Percentiles rank a stretch among this genome's conserved stretches.
phyloP scores from a whole-genome alignment of 2,888 invertebrate genomes.

The Ornithoptera alexandrae region DNA sequence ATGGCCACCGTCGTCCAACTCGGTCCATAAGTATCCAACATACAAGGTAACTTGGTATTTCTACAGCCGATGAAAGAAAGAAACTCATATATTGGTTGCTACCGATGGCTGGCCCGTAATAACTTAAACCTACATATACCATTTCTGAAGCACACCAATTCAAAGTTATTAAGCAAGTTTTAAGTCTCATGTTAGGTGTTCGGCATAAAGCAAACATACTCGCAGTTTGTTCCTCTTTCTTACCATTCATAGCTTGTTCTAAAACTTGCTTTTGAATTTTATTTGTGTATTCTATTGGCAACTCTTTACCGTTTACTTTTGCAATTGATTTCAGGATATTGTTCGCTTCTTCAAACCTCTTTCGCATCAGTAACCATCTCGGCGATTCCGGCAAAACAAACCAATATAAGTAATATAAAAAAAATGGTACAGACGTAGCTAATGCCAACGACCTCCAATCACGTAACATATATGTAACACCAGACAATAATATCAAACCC shows the following conservation, averaged over 20 bases:
- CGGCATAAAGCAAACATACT: conserved; percentile 84
- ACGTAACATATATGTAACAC: conserved; percentile 90
- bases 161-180: conserved; percentile 90
- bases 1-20: conserved; percentile 93
- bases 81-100: conserved; percentile 94
- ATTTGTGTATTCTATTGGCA: conserved; percentile 86
- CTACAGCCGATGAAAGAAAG: conserved; percentile 91
- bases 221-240: conserved; percentile 54
- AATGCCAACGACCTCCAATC: conserved; percentile 91
- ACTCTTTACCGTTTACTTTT: conserved; percentile 85
- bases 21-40: conserved; percentile 95
- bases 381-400: conserved; percentile 94
- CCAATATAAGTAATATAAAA: conserved; percentile 90
- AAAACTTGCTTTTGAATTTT: conserved; percentile 87
- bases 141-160: conserved; percentile 97
- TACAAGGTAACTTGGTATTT: conserved; percentile 92
- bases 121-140: conserved; percentile 94
- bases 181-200: conserved; percentile 93
- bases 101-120: conserved; percentile 93
- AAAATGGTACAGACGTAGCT: conserved; percentile 91
- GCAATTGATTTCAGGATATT: conserved; percentile 89
- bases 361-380: conserved; percentile 92
- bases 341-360: conserved; percentile 89
- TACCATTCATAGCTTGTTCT: conserved; percentile 80
- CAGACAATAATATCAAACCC: conserved; percentile 90